Evolutionary conservation across 2,888 invertebrate genomes (phyloP), one percentile per base, ranked within the genome.

Genomic region (Leptinotarsa juncta): DNA sequence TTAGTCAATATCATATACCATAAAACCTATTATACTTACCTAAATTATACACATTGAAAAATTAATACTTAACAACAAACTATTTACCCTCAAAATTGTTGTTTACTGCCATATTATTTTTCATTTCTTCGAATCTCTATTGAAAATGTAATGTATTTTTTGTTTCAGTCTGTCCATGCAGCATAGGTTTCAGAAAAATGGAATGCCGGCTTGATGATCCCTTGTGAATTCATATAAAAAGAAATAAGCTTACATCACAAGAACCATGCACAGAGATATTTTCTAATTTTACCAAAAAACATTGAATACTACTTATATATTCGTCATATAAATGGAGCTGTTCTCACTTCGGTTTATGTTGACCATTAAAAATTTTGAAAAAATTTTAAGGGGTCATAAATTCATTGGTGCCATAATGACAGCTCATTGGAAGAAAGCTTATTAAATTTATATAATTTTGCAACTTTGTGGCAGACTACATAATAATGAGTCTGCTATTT

Each of bases 121-220:
- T 32, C 10, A 32, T 32, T 10, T 32, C 10, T 32, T 32, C 7
- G 7, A 32, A 32, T 5, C 10, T 12, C 42, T 42, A 3, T 42
- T 12, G 10, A 42, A 42, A 42, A 10, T 42, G 3, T 42, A 42
- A 42, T 42, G 12, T 10, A 10, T 72, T 71, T 73, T 77, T 69
- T 74, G 70, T 81, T 81, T 71, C 77, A 81, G 81, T 81, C 81
- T 60, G 80, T 80, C 69, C 78, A 80, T 60, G 79, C 77, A 23
- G 80, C 77, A 72, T 80, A 78, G 80, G 53, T 4, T 32, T 53
- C 74, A 26, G 70, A 69, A 50, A 50, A 57, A 57, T 70, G 60
- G 73, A 70, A 55, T 23, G 14, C 60, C 3, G 65, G 67, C 18
- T 15, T 65, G 50, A 71, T 67, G 72, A 49, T 70, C 16, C 73